Percentiles rank a stretch among this genome's conserved stretches.
These are phyloP conservation scores for Ondatra zibethicus DNA, from an alignment of 2,113 vertebrate species.

Conservation along the genomic window DNA sequence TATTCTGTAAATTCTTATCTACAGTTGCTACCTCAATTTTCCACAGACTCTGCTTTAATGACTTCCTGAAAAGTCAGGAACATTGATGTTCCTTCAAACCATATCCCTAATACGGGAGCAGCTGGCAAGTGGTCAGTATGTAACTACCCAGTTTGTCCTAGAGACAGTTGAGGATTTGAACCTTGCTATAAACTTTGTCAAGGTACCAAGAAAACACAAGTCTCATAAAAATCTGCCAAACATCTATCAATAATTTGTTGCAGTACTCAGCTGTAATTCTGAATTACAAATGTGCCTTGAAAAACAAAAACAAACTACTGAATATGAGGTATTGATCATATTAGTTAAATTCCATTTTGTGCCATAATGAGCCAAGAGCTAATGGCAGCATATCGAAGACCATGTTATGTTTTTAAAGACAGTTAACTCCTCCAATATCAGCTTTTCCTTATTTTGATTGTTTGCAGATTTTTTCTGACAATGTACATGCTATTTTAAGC, in stretches of 20 bases:
- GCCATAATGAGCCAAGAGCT: not conserved
- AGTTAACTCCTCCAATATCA: too few species aligned
- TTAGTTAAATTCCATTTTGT: not conserved
- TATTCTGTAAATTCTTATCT: not conserved
- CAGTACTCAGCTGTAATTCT: not conserved
- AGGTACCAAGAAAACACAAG: not conserved
- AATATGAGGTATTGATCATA: not conserved
- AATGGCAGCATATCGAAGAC: not conserved
- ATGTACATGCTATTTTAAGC: not conserved
- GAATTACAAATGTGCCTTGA: not conserved
- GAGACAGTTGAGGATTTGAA: not conserved
- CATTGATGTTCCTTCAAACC: not conserved
- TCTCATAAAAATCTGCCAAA: not conserved
- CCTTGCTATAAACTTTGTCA: not conserved
- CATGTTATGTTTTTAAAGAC: too few species aligned
- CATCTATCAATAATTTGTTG: not conserved
- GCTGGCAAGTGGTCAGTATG: not conserved
- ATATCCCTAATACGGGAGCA: not conserved
- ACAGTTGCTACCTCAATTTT: not conserved
- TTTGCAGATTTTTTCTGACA: not conserved
- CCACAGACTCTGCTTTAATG: not conserved
- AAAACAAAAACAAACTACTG: not conserved
- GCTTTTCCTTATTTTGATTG: not conserved
- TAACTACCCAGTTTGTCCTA: not conserved
- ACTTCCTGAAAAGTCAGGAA: not conserved